Base-by-base conservation (phyloP, 2,888 invertebrate species). In the Rhagium mordax region DNA sequence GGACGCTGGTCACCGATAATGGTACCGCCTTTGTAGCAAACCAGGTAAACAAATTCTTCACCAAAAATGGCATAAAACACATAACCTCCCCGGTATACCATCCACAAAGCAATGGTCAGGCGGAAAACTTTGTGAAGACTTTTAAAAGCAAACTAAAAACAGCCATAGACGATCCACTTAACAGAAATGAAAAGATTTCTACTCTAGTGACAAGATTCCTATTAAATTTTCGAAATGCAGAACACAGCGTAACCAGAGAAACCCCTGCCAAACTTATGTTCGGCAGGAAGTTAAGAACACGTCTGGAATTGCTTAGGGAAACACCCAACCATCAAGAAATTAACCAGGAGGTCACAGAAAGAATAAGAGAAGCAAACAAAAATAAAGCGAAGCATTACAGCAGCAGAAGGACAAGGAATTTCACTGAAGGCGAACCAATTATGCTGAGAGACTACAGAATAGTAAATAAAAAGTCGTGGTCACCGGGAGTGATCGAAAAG, bases 241-340 rank as follows among this genome's bases (percentile, higher is more conserved):
- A 7, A 55, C 65, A 74, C 57, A 16, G 18, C 15, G 66, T 59
- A 1, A 74, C 70, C 3, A 21, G 20, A 27, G 49, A 65, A 59
- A 53, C 49, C 5, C 70, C 74, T 10, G 55, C 74, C 60, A 68
- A 72, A 49, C 33, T 72, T 13, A 21, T 71, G 47, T 65, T 71
- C 15, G 69, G 74, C 60, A 53, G 69, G 41, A 64, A 57, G 13
- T 18, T 73, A n/a, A 27, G 73, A 55, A 64, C 55, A n/a, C 57
- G 65, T 20, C 51, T 70, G 10, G 51, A 59, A 24, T 49, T 73
- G 41, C 27, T 73, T 15, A 69, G n/a, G n/a, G 29, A 20, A 47
- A 47, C 18, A 2, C 49, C 13, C 8, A 47, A 18, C 6, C n/a
- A n/a, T 13, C 8, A 27, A 70, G 18, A 51, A 6, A n/a, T n/a